Evolutionary conservation across 2,797 vertebrate species (phyloP).

Genomic region (Bryconaethiops microstoma): DNA sequence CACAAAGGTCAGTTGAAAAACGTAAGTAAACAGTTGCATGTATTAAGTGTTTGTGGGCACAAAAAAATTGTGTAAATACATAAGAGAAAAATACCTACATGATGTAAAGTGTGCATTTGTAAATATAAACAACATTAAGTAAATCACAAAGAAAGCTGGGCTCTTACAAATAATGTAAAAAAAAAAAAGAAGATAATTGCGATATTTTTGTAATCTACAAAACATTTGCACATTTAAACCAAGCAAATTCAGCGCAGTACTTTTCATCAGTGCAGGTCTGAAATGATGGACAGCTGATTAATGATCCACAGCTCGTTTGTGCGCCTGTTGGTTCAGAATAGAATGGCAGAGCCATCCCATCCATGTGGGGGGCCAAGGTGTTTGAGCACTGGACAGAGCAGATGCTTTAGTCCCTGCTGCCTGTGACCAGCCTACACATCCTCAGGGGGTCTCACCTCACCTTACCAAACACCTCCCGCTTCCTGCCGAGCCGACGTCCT

Average conservation of each 20-base stretch:
- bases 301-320: conserved; percentile 36
- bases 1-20: too few relatives aligned
- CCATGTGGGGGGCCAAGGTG: conserved; percentile 9
- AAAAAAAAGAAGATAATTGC: too few relatives aligned
- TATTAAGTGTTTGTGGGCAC: too few relatives aligned
- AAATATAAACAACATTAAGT: too few relatives aligned
- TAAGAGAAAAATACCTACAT: too few relatives aligned
- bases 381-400: conserved; percentile 16
- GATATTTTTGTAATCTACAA: too few relatives aligned
- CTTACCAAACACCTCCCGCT: conserved; percentile 42
- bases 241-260: background rate
- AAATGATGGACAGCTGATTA: conserved; percentile 40
- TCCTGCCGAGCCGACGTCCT: conserved; percentile 4
- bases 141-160: too few relatives aligned
- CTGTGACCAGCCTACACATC: conserved; percentile 30
- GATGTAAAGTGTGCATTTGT: too few relatives aligned
- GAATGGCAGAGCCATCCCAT: conserved; percentile 28
- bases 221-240: background rate
- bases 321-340: conserved; percentile 25
- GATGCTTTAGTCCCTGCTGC: conserved; percentile 9
- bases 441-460: conserved; percentile 30
- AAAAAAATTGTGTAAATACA: too few relatives aligned
- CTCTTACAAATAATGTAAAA: background rate
- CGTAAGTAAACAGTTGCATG: too few relatives aligned
- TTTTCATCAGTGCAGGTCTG: background rate